These are phyloP conservation scores for Pavo muticus DNA, from an alignment of 2,113 vertebrate species.

Conservation along the genomic window DNA sequence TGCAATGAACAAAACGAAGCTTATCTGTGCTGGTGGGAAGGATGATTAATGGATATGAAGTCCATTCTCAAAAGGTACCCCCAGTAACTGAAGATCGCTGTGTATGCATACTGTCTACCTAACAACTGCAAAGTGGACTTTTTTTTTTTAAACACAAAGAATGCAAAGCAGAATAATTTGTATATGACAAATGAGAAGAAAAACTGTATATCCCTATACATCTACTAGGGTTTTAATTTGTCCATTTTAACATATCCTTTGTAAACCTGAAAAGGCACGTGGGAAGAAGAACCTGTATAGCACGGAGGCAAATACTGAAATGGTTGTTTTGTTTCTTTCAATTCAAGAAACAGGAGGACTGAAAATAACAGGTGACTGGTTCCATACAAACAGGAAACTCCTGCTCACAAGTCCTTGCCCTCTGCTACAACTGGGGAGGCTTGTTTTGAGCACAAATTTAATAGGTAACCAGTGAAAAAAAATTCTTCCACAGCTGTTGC, in stretches of 20 bases:
- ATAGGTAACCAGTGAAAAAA: not conserved
- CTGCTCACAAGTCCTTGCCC: not conserved
- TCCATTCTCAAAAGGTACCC: not conserved
- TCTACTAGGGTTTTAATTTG: no score
- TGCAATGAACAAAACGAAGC: not conserved
- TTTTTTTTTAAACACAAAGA: not conserved
- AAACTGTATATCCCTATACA: not conserved
- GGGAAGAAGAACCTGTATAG: not conserved
- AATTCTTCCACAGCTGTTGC: not conserved
- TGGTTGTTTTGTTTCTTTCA: not conserved
- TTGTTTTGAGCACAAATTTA: not conserved
- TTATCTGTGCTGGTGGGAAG: not conserved
- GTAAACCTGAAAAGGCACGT: not conserved
- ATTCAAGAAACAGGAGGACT: not conserved
- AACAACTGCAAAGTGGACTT: not conserved
- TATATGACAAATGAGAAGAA: not conserved
- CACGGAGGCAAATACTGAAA: not conserved
- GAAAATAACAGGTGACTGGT: not conserved
- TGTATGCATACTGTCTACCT: rapidly evolving
- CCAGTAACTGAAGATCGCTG: not conserved
- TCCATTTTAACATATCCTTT: not conserved
- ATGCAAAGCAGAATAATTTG: not conserved
- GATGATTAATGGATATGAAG: not conserved
- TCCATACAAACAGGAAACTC: not conserved
- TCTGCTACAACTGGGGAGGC: not conserved